These are phyloP conservation scores for Acanthis flammea DNA, from an alignment of 2,797 vertebrate genomes.

Conservation along the genomic window DNA sequence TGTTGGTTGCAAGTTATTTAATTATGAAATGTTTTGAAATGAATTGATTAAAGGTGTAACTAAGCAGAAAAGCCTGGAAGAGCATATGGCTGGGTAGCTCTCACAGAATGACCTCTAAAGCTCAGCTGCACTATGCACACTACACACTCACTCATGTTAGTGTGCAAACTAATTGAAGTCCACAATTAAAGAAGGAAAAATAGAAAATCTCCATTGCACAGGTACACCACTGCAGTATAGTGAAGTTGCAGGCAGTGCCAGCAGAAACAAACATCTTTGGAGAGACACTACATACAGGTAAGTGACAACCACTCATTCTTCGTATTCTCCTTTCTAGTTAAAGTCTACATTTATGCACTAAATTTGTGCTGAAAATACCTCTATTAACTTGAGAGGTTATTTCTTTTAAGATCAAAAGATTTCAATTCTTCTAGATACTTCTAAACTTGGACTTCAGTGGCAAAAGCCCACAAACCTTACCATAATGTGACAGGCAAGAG, in stretches of 20 bases:
- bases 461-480: background rate
- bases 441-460: background rate
- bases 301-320: background rate
- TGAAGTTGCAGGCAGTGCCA: background rate
- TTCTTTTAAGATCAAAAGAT: background rate
- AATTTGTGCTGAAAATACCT: background rate
- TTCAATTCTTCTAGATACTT: background rate
- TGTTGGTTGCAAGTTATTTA: background rate
- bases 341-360: background rate
- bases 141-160: background rate
- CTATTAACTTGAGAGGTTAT: background rate
- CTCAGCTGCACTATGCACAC: background rate
- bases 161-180: background rate
- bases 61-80: background rate
- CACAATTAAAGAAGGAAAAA: background rate
- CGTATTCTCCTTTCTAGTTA: background rate
- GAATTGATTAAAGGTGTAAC: background rate
- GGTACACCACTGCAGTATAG: background rate
- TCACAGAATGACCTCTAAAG: background rate
- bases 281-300: background rate
- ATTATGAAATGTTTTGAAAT: background rate
- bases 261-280: background rate
- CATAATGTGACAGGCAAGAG: background rate
- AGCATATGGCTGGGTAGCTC: conserved; percentile 2
- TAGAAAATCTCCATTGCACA: background rate